These are phyloP conservation scores for Drosophila meridiana DNA, from an alignment of 2,888 invertebrate species.

Conservation along the genomic window DNA sequence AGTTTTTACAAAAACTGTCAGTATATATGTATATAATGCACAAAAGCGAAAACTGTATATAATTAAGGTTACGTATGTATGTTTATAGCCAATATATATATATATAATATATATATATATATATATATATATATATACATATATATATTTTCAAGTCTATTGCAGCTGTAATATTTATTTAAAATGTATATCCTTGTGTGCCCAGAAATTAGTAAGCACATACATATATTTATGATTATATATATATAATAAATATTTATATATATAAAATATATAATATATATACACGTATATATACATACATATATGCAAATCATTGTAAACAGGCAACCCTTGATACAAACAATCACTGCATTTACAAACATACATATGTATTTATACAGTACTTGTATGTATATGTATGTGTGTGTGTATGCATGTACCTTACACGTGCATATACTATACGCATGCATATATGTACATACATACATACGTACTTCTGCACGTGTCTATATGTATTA, in stretches of 20 bases:
- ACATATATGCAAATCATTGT: not conserved
- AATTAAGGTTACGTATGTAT: not conserved
- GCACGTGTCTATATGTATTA: constrained; percentile 7
- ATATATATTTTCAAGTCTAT: not conserved
- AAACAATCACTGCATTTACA: not conserved
- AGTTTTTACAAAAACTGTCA: not conserved
- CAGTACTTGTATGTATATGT: not conserved
- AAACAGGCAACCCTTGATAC: constrained; percentile 6
- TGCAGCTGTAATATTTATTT: not conserved
- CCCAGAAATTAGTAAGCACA: not conserved
- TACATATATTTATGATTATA: not conserved
- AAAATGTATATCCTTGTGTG: not conserved
- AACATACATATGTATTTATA: not conserved
- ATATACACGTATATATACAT: not conserved
- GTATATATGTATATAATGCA: not conserved
- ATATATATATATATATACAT: not conserved
- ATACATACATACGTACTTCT: not conserved
- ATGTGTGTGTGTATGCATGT: not conserved
- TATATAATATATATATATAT: not conserved
- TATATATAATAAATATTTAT: not conserved
- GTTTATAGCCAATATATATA: not conserved
- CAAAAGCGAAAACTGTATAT: not conserved
- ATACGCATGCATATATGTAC: not conserved
- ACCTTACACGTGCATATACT: not conserved
- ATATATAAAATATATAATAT: not conserved